phyloP scores from a whole-genome alignment of 2,888 invertebrate genomes.

The Calliphora vomitoria region DNA sequence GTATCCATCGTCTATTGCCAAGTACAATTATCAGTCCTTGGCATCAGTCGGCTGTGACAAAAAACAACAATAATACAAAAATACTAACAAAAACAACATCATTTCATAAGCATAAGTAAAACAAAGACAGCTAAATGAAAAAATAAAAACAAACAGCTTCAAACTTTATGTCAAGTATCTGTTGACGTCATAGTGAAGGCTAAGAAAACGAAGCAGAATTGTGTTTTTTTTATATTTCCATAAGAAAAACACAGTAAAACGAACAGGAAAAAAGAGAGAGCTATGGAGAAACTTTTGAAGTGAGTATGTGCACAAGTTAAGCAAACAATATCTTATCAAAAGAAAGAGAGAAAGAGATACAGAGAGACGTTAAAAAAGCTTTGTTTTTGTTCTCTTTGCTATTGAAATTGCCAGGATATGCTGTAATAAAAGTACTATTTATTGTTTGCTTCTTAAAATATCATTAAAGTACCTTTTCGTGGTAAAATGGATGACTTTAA shows the following conservation, averaged over 20 bases:
- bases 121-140: not conserved
- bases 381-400: slow-evolving; percentile 23
- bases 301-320: not conserved
- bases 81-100: not conserved
- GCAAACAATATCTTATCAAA: not conserved
- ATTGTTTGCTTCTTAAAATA: no score
- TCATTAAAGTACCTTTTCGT: no score
- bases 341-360: not conserved
- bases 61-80: not conserved
- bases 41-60: slow-evolving; percentile 18
- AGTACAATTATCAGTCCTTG: slow-evolving; percentile 54
- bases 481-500: no score
- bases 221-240: not conserved
- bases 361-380: slow-evolving; percentile 21
- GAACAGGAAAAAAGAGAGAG: not conserved
- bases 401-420: slow-evolving; percentile 29
- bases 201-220: not conserved
- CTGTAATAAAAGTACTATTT: not conserved
- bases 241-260: not conserved
- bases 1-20: slow-evolving; percentile 42
- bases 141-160: slow-evolving; percentile 20
- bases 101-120: not conserved
- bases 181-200: slow-evolving; percentile 64
- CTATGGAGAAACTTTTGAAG: not conserved
- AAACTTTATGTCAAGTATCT: slow-evolving; percentile 54